Conservation (phyloP, 2,888 invertebrate species). For the Auanema sp. region DNA sequence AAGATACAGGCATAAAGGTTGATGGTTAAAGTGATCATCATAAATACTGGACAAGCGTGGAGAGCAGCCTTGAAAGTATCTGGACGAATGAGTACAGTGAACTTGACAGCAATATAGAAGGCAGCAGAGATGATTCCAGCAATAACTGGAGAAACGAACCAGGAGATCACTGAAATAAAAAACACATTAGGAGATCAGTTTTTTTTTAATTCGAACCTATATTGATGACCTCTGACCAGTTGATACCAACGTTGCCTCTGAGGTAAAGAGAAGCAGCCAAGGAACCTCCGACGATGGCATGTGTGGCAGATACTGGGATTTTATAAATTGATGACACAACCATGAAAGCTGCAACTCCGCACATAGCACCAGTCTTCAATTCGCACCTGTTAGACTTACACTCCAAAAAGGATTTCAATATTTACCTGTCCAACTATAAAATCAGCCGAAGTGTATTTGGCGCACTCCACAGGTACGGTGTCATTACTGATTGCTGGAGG, state of each 20-base stretch:
- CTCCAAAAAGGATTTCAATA: neutral
- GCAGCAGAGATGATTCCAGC: slow-evolving; percentile 84
- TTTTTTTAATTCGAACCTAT: slow-evolving; percentile 67
- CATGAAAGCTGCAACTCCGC: slow-evolving; percentile 47
- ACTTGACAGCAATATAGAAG: slow-evolving; percentile 80
- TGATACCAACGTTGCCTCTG: slow-evolving; percentile 81
- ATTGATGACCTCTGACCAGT: slow-evolving; percentile 80
- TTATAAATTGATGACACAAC: slow-evolving; percentile 77
- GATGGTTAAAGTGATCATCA: slow-evolving; percentile 80
- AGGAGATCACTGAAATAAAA: slow-evolving; percentile 75
- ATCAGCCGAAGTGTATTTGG: slow-evolving; percentile 46
- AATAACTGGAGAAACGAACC: slow-evolving; percentile 93
- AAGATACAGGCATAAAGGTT: slow-evolving; percentile 91
- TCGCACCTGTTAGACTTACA: neutral
- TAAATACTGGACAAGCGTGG: slow-evolving; percentile 38
- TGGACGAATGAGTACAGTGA: slow-evolving; percentile 73
- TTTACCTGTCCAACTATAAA: slow-evolving; percentile 40
- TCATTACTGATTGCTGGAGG: slow-evolving; percentile 30
- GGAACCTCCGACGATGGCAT: slow-evolving; percentile 46
- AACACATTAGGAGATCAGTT: neutral
- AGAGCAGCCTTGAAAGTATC: slow-evolving; percentile 41
- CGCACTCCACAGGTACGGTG: slow-evolving; percentile 36
- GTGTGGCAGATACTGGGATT: slow-evolving; percentile 84
- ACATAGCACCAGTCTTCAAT: slow-evolving; percentile 35
- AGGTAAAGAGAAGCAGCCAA: slow-evolving; percentile 44